Conservation (phyloP, 2,888 invertebrate species). For the Thymelicus sylvestris region DNA sequence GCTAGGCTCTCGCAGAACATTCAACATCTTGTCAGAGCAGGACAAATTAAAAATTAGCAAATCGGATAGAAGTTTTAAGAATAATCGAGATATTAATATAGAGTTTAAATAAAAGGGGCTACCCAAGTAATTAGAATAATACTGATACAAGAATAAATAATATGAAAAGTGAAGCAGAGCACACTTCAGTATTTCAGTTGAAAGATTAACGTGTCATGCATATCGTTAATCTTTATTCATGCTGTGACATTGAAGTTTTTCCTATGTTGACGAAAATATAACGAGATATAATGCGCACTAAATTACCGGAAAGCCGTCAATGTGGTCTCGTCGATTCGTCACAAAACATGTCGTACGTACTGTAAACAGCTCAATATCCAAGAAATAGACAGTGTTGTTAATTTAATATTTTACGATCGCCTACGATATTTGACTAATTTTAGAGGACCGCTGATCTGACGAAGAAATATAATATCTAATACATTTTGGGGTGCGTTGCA, state of each 20-base stretch:
- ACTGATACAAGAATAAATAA: too few species aligned
- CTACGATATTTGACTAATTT: neutral
- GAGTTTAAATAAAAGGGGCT: too few species aligned
- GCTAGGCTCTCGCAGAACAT: too few species aligned
- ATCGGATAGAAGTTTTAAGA: too few species aligned
- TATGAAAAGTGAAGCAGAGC: too few species aligned
- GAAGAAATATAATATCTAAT: too few species aligned
- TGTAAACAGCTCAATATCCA: constrained; percentile 1
- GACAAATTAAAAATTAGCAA: too few species aligned
- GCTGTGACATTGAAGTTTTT: constrained; percentile 8
- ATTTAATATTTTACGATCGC: neutral
- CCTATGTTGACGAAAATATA: constrained; percentile 4
- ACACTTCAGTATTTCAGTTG: neutral
- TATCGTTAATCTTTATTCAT: constrained; percentile 12
- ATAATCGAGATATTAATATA: too few species aligned
- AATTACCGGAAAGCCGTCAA: constrained; percentile 34
- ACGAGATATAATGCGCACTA: constrained; percentile 8
- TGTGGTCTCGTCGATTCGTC: constrained; percentile 27
- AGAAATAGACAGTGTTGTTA: neutral
- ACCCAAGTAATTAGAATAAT: too few species aligned
- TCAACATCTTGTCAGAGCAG: too few species aligned
- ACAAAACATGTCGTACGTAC: constrained; percentile 8
- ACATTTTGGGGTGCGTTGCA: too few species aligned
- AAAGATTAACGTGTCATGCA: constrained; percentile 14
- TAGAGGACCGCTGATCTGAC: neutral